Evolutionary conservation across 2,113 vertebrate species (phyloP), one percentile per base, ranked within the genome.

Genomic region (Nothobranchius furzeri): DNA sequence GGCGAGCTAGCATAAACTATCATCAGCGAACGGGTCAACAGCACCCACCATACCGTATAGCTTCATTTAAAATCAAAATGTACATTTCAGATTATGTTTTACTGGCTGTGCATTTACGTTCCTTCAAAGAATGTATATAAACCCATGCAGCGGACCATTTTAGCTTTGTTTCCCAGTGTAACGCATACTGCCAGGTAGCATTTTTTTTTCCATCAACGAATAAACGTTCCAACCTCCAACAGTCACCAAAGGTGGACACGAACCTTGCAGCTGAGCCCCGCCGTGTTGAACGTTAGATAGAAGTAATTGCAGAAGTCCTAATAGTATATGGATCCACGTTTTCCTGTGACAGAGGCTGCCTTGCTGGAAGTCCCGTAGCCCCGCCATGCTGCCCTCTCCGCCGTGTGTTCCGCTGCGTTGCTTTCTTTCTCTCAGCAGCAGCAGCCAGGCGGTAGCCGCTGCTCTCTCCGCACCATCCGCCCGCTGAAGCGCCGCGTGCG

Each of bases 211-310:
- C 45, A 56, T 45, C 68, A 76, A 54, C 43, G 40, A 46, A 65
- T 61, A 49, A 51, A 45, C n/a, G 52, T 60, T 66, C n/a, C 37
- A 37, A 25, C 72, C 57, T 66, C n/a, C 35, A 37, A 24, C 72
- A 20, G 36, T 37, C 43, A 52, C 66, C 58, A 58, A 59, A 65
- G 66, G 73, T 25, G 45, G 10, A 17, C 2, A 71, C 93, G 83
- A 78, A 97, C 95, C 95, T 96, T 94, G 94, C 78, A 95, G 92
- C 84, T 95, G 95, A 70, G 95, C 94, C 78, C 88, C 94, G 78
- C 94, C 95, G 68, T 93, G 93, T 37, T 95, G 95, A 7, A 94
- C 90, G 86, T 91, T 93, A 36, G 94, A 92, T 68, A 95, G 75
- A 58, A 96, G 86, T 67, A 97, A 85, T 56, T 96, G 95, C 79